phyloP scores from a whole-genome alignment of 2,888 invertebrate genomes.

The Microplitis deprimator region DNA sequence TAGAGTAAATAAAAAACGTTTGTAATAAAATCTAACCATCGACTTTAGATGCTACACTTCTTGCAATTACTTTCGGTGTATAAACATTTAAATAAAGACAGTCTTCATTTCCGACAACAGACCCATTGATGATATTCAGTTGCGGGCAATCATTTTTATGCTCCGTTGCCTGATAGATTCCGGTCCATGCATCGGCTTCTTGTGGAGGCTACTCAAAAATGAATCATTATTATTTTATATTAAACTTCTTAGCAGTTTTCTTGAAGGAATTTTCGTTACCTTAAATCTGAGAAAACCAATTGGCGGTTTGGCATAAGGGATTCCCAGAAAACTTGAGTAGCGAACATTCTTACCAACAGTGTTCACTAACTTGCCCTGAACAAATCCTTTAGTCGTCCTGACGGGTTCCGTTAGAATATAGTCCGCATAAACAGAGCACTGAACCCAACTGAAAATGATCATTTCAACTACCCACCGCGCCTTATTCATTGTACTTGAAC shows the following conservation, averaged over 20 bases:
- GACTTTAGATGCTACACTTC: no score
- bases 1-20: no score
- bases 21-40: no score
- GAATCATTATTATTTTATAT: background rate
- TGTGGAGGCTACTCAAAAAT: background rate
- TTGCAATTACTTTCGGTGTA: slow-evolving; percentile 13
- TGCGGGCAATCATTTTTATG: background rate
- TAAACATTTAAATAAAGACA: slow-evolving; percentile 63
- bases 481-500: no score
- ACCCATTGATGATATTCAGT: background rate
- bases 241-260: no score
- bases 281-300: slow-evolving; percentile 53
- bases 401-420: background rate
- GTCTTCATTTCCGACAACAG: slow-evolving; percentile 56
- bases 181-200: background rate
- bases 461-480: no score
- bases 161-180: background rate
- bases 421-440: no score
- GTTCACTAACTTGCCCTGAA: slow-evolving; percentile 53
- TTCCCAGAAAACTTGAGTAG: slow-evolving; percentile 56
- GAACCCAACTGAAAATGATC: no score
- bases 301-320: slow-evolving; percentile 58
- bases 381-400: slow-evolving; percentile 47
- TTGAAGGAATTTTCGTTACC: slow-evolving; percentile 43
- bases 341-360: slow-evolving; percentile 45